These are phyloP conservation scores for Desmodus rotundus DNA, from an alignment of 2,113 vertebrate genomes.

Conservation along the genomic window DNA sequence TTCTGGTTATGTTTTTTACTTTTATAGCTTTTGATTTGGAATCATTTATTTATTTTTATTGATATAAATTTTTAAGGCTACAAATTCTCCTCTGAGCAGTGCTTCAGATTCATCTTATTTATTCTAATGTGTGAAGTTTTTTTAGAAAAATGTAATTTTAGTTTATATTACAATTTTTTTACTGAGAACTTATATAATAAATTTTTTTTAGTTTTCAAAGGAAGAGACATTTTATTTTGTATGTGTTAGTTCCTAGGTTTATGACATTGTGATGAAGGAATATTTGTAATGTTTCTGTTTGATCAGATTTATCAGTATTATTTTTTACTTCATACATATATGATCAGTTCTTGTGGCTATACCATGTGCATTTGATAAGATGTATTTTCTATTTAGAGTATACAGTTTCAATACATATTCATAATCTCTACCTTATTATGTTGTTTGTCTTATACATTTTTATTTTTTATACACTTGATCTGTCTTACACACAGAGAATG, in stretches of 20 bases:
- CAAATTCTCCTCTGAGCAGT: not conserved
- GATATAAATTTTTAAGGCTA: not conserved
- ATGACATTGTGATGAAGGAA: not conserved
- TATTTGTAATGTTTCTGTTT: not conserved
- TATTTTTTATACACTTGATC: not conserved
- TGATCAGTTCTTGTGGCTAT: not conserved
- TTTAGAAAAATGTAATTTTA: not conserved
- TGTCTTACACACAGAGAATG: not conserved
- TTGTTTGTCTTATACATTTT: not conserved
- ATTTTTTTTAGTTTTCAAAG: not conserved
- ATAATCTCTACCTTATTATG: not conserved
- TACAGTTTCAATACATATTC: not conserved
- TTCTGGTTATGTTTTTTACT: not conserved
- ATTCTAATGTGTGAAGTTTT: not conserved
- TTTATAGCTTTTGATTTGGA: not conserved
- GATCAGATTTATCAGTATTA: not conserved
- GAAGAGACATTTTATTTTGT: not conserved
- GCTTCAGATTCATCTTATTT: not conserved
- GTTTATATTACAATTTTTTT: not conserved
- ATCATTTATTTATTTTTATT: not conserved
- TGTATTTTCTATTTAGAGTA: slow-evolving; percentile 9
- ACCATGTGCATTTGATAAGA: not conserved
- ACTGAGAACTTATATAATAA: not conserved
- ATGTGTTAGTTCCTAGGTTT: not conserved
- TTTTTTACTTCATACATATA: not conserved